phyloP scores from a whole-genome alignment of 2,113 vertebrate species.

The Leucoraja erinaceus region DNA sequence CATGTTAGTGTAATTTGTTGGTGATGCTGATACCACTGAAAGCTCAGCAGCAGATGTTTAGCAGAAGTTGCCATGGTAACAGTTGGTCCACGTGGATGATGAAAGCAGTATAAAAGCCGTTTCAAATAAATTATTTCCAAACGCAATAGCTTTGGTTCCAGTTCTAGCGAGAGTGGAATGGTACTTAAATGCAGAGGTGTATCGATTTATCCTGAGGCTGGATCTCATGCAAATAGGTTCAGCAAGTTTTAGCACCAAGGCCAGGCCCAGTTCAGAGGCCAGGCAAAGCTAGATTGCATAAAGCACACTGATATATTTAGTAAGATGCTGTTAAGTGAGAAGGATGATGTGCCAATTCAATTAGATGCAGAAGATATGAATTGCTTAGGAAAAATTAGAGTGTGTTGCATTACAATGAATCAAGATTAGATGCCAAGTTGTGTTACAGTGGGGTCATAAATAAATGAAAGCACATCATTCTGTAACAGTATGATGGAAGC shows the following conservation, averaged over 20 bases:
- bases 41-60: neutral
- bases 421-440: neutral
- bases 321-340: conserved; percentile 20
- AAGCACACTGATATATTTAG: neutral
- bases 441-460: neutral
- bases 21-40: neutral
- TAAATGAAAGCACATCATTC: neutral
- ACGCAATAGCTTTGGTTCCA: neutral
- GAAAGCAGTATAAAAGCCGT: neutral
- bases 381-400: neutral
- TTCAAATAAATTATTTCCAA: neutral
- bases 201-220: neutral
- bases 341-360: conserved; percentile 18
- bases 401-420: neutral
- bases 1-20: neutral
- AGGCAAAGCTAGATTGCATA: neutral
- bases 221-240: neutral
- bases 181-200: neutral
- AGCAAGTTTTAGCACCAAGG: neutral
- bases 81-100: neutral
- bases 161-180: neutral
- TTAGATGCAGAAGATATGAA: neutral
- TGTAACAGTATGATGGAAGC: neutral
- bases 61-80: conserved; percentile 19
- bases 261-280: neutral